Conservation (phyloP, 2,797 vertebrate species). For the Mormyrops attenuatus region DNA sequence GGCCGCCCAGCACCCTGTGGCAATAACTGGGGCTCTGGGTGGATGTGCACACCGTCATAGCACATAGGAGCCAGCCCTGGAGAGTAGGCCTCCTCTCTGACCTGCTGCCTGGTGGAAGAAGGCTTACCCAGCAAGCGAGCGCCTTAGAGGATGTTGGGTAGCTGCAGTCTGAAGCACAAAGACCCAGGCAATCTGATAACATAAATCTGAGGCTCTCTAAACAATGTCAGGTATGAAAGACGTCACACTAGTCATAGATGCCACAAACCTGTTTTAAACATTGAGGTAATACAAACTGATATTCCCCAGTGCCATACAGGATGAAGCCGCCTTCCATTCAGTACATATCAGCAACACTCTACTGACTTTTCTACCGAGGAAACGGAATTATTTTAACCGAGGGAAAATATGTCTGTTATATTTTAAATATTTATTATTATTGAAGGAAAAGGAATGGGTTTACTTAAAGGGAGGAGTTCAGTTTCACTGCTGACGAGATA, state of each 20-base stretch:
- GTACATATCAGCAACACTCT: neutral
- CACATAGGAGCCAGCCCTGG: neutral
- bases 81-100: neutral
- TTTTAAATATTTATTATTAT: neutral
- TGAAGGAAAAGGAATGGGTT: neutral
- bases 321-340: neutral
- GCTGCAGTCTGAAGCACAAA: neutral
- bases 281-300: slow-evolving; percentile 7
- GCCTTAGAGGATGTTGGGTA: neutral
- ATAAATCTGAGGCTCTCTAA: neutral
- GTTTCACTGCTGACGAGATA: neutral
- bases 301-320: neutral
- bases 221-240: neutral
- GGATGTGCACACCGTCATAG: neutral
- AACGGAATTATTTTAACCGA: neutral
- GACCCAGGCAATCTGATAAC: neutral
- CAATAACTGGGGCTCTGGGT: neutral
- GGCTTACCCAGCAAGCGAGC: neutral
- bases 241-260: neutral
- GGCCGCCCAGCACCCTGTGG: neutral
- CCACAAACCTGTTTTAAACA: neutral
- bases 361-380: neutral
- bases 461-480: neutral
- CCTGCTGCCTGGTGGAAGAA: neutral
- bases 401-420: neutral